Evolutionary conservation across 1,140 invertebrate genomes (phyloP).

Genomic region (Oryzaephilus surinamensis): DNA sequence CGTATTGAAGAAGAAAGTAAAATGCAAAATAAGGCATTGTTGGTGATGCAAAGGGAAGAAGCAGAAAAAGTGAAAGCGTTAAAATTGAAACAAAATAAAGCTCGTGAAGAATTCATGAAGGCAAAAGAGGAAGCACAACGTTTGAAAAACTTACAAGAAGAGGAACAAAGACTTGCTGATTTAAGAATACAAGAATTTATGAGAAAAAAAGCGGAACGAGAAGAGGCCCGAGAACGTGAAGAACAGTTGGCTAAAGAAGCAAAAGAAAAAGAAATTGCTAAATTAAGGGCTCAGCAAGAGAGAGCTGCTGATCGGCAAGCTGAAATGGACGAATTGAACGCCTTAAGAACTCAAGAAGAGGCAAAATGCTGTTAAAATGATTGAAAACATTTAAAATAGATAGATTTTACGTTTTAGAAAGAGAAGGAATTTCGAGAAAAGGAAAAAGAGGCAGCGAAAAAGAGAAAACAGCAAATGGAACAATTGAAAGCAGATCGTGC

Average conservation of each 20-base stretch:
- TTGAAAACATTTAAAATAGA: too few species aligned
- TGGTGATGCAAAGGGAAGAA: conserved; percentile 44
- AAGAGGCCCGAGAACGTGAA: conserved; percentile 43
- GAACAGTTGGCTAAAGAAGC: conserved; percentile 37
- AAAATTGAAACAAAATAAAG: conserved; percentile 34
- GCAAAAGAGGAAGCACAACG: conserved; percentile 45
- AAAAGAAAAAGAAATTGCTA: conserved; percentile 40
- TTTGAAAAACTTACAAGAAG: conserved; percentile 43
- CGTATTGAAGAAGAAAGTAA: conserved; percentile 53
- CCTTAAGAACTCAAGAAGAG: conserved; percentile 35
- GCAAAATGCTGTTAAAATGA: too few species aligned
- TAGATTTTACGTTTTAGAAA: too few species aligned
- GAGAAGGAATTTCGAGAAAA: conserved; percentile 37
- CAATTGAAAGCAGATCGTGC: conserved; percentile 35
- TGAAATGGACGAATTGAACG: conserved; percentile 35
- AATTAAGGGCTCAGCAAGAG: conserved; percentile 39
- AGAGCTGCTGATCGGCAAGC: conserved; percentile 33
- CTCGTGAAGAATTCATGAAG: conserved; percentile 43
- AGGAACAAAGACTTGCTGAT: conserved; percentile 50
- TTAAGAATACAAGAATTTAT: conserved; percentile 49
- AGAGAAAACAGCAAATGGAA: conserved; percentile 21
- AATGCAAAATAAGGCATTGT: conserved; percentile 45
- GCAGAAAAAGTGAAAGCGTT: conserved; percentile 36
- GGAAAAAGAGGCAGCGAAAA: conserved; percentile 30
- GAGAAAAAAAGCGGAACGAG: conserved; percentile 44